Evolutionary conservation across 2,888 invertebrate species (phyloP), one percentile per base, ranked within the genome.

Genomic region (Operophtera brumata): DNA sequence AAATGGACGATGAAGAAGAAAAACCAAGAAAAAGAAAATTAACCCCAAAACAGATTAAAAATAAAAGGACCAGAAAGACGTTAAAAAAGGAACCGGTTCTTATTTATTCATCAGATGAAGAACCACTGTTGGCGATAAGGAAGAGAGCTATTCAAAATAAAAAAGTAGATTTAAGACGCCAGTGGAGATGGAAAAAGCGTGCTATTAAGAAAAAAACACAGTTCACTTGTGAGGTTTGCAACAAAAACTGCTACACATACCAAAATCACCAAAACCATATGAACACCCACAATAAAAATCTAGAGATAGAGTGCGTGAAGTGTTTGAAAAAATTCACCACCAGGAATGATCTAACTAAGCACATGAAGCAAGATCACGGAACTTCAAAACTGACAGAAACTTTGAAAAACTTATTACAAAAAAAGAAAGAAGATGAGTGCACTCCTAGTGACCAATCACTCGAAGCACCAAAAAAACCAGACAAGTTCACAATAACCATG

Each of bases 241-340:
- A 81, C 0, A 81, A 81, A 59, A 79, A 85, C 39, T 89, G 89
- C 39, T 86, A 84, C 13, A 89, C 89, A 0, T 80, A 65, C 20
- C 85, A 88, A 51, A 86, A 88, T 46, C 86, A 77, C 26, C 73
- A 84, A n/a, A 79, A 84, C 9, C 89, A 90, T 35, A 64, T 81
- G 43, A 77, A 70, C n/a, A 59, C 78, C 6, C 88, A 87, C 46
- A 73, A 70, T 5, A 77, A 71, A 35, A 70, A 71, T 10, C 72
- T 74, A 4, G 50, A 53, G 0, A 78, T 84, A 20, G 74, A 71
- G 11, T 89, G 89, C 47, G 77, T 86, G 0, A 88, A 88, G 57
- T 89, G 89, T 32, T 64, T 67, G 0, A 60, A 69, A 43, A 63
- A 61, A 0, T 90, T 87, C 36, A 69, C 64, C 40, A 75, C 78